Percentiles rank a stretch among this genome's conserved stretches.
Conservation (phyloP, 2,797 vertebrate genomes). For the Gouania willdenowi region DNA sequence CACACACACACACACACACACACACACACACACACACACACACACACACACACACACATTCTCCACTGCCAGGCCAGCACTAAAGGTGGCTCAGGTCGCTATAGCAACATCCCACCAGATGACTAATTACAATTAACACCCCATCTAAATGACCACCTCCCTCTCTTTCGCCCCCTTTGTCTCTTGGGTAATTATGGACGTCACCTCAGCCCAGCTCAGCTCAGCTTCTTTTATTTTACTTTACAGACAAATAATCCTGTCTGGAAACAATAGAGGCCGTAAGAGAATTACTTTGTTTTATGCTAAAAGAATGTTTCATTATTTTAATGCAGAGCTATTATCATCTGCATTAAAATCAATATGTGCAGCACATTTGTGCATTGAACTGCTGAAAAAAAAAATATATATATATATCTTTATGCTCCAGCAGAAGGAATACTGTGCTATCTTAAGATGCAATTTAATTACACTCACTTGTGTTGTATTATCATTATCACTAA, state of each 20-base stretch:
- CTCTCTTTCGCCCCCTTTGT: slow-evolving; percentile 29
- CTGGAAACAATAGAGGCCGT: slow-evolving; percentile 34
- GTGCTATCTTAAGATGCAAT: slow-evolving; percentile 2
- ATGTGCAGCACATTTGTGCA: slow-evolving; percentile 23
- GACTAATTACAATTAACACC: slow-evolving; percentile 72
- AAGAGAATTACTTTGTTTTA: slow-evolving; percentile 16
- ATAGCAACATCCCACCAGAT: slow-evolving; percentile 64
- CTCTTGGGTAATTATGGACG: slow-evolving; percentile 65
- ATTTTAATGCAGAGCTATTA: slow-evolving; percentile 20
- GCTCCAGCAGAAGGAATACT: slow-evolving; percentile 1
- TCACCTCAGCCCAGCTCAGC: slow-evolving; percentile 48
- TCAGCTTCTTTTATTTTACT: slow-evolving; percentile 40
- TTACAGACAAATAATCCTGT: slow-evolving; percentile 52
- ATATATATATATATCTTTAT: slow-evolving; percentile 11
- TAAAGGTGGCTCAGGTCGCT: slow-evolving; percentile 52
- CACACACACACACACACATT: neutral
- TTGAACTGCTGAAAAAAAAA: slow-evolving; percentile 18
- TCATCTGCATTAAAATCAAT: slow-evolving; percentile 33
- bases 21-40: neutral
- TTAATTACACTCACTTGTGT: too few species aligned
- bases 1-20: neutral
- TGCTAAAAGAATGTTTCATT: slow-evolving; percentile 38
- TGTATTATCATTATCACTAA: too few species aligned
- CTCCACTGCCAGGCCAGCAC: slow-evolving; percentile 40
- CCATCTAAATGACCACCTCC: slow-evolving; percentile 68